Conservation (phyloP, 2,113 vertebrate species). For the Polypterus bichir region DNA sequence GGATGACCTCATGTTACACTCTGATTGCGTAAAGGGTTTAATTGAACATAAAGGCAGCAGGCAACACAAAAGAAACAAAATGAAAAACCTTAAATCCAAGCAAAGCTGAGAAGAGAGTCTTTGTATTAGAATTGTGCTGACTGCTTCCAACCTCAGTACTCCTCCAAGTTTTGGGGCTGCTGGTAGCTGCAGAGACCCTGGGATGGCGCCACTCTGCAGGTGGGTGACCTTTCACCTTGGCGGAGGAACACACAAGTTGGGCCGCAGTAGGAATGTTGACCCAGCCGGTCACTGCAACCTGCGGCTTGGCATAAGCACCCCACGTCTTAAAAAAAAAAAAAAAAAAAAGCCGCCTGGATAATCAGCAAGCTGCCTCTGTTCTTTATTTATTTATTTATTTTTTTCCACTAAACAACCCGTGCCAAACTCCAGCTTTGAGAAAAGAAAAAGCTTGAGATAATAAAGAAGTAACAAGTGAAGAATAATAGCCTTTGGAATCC, state of each 20-base stretch:
- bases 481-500: slow-evolving; percentile 81
- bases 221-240: slow-evolving; percentile 68
- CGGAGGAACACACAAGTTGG: slow-evolving; percentile 33
- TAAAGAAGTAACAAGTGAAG: slow-evolving; percentile 74
- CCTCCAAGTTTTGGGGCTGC: slow-evolving; percentile 5
- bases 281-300: slow-evolving; percentile 67
- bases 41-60: too few relatives aligned
- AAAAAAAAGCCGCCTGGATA: slow-evolving; percentile 66
- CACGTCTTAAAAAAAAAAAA: slow-evolving; percentile 51
- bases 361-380: slow-evolving; percentile 65
- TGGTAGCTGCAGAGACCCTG: slow-evolving; percentile 48
- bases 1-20: neutral
- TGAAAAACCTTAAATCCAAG: neutral
- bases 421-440: slow-evolving; percentile 39
- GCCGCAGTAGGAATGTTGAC: slow-evolving; percentile 51
- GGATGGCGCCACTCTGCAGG: slow-evolving; percentile 46
- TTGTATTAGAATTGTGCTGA: neutral
- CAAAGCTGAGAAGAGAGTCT: neutral
- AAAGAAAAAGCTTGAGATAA: slow-evolving; percentile 57
- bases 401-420: slow-evolving; percentile 46
- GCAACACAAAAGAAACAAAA: neutral
- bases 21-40: neutral
- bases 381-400: slow-evolving; percentile 31
- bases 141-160: neutral
- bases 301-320: slow-evolving; percentile 80